These are phyloP conservation scores for Drosophila kuntzei DNA, from an alignment of 2,888 invertebrate genomes.

Conservation along the genomic window DNA sequence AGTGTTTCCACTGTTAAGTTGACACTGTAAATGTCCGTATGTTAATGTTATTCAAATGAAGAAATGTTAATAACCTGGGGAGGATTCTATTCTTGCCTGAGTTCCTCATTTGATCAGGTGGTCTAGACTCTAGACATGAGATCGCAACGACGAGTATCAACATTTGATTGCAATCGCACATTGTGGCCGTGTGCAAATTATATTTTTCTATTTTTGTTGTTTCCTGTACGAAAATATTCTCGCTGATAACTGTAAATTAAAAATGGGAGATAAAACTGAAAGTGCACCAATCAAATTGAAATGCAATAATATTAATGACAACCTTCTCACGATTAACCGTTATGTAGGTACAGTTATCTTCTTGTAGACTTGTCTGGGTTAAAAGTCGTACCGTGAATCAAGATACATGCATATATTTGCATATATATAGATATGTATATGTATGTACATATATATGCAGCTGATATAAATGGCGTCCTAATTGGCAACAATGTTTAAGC, in stretches of 20 bases:
- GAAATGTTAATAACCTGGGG: not conserved
- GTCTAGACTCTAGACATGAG: constrained; percentile 9
- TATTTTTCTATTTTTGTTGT: constrained; percentile 2
- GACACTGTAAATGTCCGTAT: not conserved
- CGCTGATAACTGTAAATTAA: constrained; percentile 59
- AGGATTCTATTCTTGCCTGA: not conserved
- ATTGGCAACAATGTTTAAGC: constrained; percentile 56
- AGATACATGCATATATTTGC: constrained; percentile 7
- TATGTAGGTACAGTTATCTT: constrained; percentile 15
- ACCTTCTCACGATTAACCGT: constrained; percentile 10
- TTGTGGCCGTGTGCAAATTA: constrained; percentile 45
- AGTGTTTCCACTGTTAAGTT: not conserved
- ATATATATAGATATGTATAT: constrained; percentile 7
- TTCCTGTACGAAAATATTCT: not conserved
- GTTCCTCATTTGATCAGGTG: constrained; percentile 27
- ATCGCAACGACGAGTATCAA: constrained; percentile 23
- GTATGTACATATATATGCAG: constrained; percentile 12
- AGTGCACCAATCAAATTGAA: constrained; percentile 44
- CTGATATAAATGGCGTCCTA: constrained; percentile 36
- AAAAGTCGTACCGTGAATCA: constrained; percentile 30
- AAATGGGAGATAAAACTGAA: constrained; percentile 32
- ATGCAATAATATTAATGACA: constrained; percentile 26
- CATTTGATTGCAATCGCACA: constrained; percentile 38
- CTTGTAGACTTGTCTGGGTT: constrained; percentile 35
- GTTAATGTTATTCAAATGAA: not conserved